Evolutionary conservation across 2,113 vertebrate species (phyloP).

Genomic region (Nipponia nippon): DNA sequence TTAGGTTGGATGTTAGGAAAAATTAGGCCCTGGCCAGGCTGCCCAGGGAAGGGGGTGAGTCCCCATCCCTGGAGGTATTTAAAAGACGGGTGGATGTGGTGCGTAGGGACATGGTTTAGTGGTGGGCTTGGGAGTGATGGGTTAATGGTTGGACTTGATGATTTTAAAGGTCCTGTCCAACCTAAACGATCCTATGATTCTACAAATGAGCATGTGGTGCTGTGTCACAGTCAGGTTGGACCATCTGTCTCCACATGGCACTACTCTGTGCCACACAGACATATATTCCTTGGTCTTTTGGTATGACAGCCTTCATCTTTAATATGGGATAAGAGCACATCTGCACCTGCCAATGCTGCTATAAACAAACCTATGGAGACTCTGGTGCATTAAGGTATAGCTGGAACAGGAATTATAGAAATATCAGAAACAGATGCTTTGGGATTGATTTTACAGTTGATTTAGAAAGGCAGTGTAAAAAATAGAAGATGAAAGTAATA

Average conservation of each 20-base stretch:
- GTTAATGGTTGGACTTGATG: no score
- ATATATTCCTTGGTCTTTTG: not conserved
- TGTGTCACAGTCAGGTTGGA: accelerated
- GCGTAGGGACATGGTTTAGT: no score
- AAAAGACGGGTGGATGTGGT: no score
- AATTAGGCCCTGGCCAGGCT: no score
- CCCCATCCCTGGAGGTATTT: no score
- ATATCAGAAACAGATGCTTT: not conserved
- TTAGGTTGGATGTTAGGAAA: no score
- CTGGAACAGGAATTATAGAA: not conserved
- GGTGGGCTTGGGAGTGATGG: no score
- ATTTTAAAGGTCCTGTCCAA: no score
- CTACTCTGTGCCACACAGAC: not conserved
- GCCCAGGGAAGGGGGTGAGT: no score
- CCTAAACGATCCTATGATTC: no score
- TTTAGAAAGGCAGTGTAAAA: not conserved
- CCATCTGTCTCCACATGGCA: not conserved
- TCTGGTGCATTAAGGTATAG: not conserved
- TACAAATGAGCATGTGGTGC: not conserved
- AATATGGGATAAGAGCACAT: not conserved
- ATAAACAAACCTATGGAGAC: not conserved
- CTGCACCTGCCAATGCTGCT: not conserved
- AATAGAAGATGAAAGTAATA: not conserved
- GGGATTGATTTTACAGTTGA: not conserved
- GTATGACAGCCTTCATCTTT: not conserved